A percentile compares a stretch with the other conserved stretches of the same genome.
Evolutionary conservation across 2,888 invertebrate species (phyloP).

Genomic region (Fabriciana adippe): DNA sequence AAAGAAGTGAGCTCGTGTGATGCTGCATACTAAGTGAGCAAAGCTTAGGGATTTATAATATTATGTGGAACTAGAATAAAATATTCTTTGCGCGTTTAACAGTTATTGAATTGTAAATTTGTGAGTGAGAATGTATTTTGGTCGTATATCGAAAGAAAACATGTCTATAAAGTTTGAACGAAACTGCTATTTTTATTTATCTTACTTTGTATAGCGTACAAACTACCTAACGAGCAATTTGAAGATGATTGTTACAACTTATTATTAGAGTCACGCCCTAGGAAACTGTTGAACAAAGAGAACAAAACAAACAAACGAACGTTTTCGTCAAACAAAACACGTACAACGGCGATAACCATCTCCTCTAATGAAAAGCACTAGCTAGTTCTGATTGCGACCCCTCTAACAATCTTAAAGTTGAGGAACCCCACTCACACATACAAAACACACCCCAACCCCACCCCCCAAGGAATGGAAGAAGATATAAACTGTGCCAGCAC

Average conservation of each 20-base stretch:
- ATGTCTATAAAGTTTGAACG: neutral
- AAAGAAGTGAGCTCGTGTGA: conserved; percentile 33
- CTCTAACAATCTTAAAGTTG: conserved; percentile 79
- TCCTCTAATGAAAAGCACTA: conserved; percentile 77
- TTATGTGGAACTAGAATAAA: too few species aligned
- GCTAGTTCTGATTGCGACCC: conserved; percentile 76
- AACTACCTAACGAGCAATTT: too few species aligned
- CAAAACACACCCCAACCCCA: conserved; percentile 50
- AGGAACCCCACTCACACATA: conserved; percentile 64
- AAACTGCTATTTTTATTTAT: neutral
- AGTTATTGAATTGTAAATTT: too few species aligned
- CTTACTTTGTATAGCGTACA: too few species aligned
- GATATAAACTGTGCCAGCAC: conserved; percentile 55
- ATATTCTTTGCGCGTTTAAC: too few species aligned
- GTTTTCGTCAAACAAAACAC: conserved; percentile 68
- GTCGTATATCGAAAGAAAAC: neutral
- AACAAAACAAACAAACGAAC: conserved; percentile 57
- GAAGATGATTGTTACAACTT: conserved; percentile 18
- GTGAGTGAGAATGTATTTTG: too few species aligned
- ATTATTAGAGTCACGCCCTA: conserved; percentile 34
- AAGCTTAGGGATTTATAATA: conserved; percentile 14
- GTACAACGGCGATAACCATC: conserved; percentile 71
- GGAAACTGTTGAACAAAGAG: conserved; percentile 44
- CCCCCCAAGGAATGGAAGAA: conserved; percentile 65
- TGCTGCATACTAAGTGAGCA: conserved; percentile 32